Evolutionary conservation across 37 sponge, comb jelly and placozoan species (phyloP).

Genomic region (Cladorhizidae sp.): DNA sequence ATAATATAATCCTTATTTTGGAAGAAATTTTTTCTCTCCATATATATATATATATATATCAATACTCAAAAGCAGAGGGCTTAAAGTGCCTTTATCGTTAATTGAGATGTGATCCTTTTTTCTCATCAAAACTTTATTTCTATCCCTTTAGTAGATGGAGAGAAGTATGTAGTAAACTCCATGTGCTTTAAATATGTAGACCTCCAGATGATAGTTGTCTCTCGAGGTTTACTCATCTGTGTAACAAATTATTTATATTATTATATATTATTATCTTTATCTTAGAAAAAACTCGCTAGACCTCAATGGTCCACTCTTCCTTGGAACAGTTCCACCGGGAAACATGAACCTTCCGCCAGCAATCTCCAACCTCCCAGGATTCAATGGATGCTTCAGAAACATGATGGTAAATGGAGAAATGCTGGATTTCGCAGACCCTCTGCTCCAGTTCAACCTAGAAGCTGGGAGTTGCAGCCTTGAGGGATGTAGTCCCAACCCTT

Average conservation of each 20-base stretch:
- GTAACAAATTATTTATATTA: no score
- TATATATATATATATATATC: no score
- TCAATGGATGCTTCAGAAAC: constrained; percentile 64
- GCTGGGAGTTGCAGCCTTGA: constrained; percentile 11
- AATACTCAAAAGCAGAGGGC: no score
- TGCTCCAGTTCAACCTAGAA: constrained; percentile 2
- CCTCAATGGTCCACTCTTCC: constrained; percentile 51
- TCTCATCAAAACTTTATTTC: no score
- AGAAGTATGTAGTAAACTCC: background rate
- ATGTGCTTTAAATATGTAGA: background rate
- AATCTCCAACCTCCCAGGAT: constrained; percentile 9
- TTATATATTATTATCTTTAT: no score
- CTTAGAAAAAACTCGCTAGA: constrained; percentile 52
- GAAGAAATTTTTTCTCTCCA: no score
- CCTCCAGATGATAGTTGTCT: no score
- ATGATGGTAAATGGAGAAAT: constrained; percentile 30
- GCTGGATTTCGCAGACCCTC: constrained; percentile 53
- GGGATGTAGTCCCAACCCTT: constrained; percentile 36
- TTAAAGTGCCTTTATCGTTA: no score
- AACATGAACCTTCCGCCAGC: constrained; percentile 5
- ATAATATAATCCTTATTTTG: no score
- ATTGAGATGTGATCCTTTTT: no score
- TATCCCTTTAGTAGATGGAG: background rate
- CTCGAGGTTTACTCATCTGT: no score
- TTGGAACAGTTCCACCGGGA: constrained; percentile 25